A percentile compares a stretch with the other conserved stretches of the same genome.
Conservation (phyloP, 2,797 vertebrate genomes). For the Diplodus sargus region DNA sequence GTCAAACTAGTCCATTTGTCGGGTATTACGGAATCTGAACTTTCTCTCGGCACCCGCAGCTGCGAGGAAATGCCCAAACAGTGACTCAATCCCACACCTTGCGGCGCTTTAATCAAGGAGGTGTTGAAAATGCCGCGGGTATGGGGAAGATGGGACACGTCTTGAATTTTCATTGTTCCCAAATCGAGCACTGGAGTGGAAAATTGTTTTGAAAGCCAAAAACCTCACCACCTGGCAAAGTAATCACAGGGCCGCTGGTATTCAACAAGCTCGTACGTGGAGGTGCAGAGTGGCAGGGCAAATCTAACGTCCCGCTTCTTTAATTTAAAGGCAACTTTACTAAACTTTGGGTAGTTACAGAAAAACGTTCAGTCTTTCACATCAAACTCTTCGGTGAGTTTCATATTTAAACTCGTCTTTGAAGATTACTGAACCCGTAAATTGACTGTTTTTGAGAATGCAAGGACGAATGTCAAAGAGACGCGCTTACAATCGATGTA, state of each 20-base stretch:
- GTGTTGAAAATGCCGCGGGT: slow-evolving; percentile 13
- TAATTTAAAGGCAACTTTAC: slow-evolving; percentile 18
- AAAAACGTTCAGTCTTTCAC: neutral
- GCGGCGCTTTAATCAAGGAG: slow-evolving; percentile 5
- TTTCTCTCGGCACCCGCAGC: neutral
- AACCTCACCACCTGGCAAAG: slow-evolving; percentile 54
- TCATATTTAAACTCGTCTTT: slow-evolving; percentile 13
- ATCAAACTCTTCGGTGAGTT: neutral
- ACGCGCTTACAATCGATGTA: neutral
- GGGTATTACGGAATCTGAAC: neutral
- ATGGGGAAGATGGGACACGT: slow-evolving; percentile 17
- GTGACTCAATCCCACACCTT: neutral
- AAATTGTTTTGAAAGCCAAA: slow-evolving; percentile 17
- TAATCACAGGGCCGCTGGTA: slow-evolving; percentile 34
- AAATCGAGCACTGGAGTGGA: slow-evolving; percentile 29
- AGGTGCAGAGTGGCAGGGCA: slow-evolving; percentile 12
- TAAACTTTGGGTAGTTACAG: slow-evolving; percentile 25
- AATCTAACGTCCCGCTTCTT: slow-evolving; percentile 16
- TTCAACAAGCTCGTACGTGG: slow-evolving; percentile 39
- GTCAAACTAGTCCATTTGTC: neutral
- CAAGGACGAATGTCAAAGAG: slow-evolving; percentile 19
- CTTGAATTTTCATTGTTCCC: slow-evolving; percentile 29
- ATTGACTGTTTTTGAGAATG: slow-evolving; percentile 22
- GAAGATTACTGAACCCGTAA: slow-evolving; percentile 1
- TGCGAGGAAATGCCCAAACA: neutral